Conservation (phyloP, 2,113 vertebrate genomes). For the Mobula birostris region DNA sequence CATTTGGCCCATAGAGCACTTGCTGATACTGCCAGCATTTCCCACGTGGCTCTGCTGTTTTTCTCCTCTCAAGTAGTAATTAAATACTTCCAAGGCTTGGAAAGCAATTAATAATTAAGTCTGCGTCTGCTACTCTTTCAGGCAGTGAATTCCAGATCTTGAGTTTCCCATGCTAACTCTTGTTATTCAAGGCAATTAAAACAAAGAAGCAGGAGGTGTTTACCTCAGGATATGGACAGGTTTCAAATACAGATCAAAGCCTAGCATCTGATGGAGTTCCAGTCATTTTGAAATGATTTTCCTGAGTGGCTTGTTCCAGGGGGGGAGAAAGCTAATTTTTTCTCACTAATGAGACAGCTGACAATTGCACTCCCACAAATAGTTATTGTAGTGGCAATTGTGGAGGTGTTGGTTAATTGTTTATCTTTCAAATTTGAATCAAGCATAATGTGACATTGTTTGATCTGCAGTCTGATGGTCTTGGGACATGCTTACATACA, state of each 20-base stretch:
- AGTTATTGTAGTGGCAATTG: neutral
- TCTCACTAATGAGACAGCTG: neutral
- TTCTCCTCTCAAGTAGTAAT: no score
- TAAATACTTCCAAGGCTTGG: no score
- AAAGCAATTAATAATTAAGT: no score
- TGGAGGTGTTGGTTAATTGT: slow-evolving; percentile 10
- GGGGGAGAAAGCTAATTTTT: neutral
- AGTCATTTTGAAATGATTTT: neutral
- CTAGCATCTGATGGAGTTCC: neutral
- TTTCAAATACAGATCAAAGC: neutral
- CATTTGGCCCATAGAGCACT: no score
- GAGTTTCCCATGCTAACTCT: no score
- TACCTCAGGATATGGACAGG: neutral
- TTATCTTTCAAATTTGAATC: neutral
- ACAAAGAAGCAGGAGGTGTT: neutral
- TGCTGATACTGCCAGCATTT: no score
- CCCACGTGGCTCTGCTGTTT: no score
- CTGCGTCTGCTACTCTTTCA: no score
- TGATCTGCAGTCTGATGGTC: neutral
- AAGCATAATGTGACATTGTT: neutral
- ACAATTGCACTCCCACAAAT: neutral
- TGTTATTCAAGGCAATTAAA: neutral
- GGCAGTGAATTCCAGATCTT: no score
- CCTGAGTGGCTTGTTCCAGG: neutral
- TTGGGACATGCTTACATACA: neutral